Conservation (phyloP, 2,888 invertebrate species). For the Nysson spinosus region DNA sequence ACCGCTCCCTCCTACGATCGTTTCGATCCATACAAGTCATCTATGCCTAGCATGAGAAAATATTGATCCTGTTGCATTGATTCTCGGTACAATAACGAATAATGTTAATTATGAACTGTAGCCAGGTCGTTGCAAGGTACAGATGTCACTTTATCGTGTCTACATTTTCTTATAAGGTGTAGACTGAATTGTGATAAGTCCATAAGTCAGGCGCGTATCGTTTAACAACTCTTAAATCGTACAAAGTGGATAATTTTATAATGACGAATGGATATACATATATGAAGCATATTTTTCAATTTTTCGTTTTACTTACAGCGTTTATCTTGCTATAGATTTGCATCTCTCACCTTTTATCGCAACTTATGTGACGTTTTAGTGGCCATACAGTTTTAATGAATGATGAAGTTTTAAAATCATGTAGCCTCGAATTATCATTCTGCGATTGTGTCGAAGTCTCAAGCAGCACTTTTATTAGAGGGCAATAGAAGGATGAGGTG, state of each 20-base stretch:
- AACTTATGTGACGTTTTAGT: neutral
- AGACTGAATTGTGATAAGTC: neutral
- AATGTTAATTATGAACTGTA: neutral
- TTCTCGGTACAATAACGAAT: slow-evolving; percentile 8
- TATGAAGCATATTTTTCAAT: neutral
- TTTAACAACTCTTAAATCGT: slow-evolving; percentile 6
- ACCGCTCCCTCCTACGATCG: slow-evolving; percentile 73
- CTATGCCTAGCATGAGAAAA: slow-evolving; percentile 74
- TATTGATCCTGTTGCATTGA: slow-evolving; percentile 61
- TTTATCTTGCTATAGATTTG: neutral
- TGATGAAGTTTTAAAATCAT: neutral
- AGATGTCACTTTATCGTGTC: no score
- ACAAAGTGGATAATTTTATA: neutral
- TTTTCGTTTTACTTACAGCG: neutral
- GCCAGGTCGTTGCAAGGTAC: neutral
- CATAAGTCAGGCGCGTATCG: slow-evolving; percentile 26
- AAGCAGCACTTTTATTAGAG: no score
- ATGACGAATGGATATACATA: neutral
- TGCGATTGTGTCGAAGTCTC: no score
- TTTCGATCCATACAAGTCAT: slow-evolving; percentile 74
- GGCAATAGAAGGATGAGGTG: neutral
- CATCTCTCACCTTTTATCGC: no score
- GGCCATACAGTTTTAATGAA: neutral
- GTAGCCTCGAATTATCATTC: no score
- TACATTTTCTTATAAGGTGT: neutral